A percentile compares a stretch with the other conserved stretches of the same genome.
phyloP scores from a whole-genome alignment of 1,140 invertebrate species.

The Heliothis subflexa region DNA sequence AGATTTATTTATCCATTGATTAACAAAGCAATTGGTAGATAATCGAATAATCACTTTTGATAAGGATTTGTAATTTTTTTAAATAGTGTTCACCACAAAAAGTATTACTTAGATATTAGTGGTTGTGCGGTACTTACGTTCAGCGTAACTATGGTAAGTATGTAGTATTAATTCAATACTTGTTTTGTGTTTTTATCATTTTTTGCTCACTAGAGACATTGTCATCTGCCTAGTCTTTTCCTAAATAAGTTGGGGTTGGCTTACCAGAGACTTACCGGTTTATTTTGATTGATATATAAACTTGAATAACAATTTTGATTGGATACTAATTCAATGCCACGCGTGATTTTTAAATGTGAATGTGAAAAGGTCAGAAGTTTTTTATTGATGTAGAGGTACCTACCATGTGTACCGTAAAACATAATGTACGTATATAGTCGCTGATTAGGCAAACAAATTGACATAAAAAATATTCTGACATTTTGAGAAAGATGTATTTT shows the following conservation, averaged over 20 bases:
- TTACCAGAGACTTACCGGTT: neutral
- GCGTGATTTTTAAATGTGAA: neutral
- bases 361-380: neutral
- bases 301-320: conserved; percentile 5
- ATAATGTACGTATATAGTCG: too few species aligned
- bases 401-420: neutral
- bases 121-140: too few species aligned
- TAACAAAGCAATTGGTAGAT: neutral
- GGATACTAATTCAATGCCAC: conserved; percentile 1
- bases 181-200: neutral
- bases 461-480: too few species aligned
- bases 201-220: too few species aligned
- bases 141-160: neutral
- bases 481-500: too few species aligned
- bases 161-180: neutral
- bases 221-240: too few species aligned
- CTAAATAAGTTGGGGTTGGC: too few species aligned
- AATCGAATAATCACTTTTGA: neutral
- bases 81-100: neutral
- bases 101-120: neutral
- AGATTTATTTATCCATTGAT: neutral
- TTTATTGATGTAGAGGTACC: neutral
- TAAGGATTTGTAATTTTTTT: neutral
- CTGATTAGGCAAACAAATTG: neutral
- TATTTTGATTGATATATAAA: neutral